A percentile compares a stretch with the other conserved stretches of the same genome.
Evolutionary conservation across 2,888 invertebrate genomes (phyloP).

Genomic region (Agriopis leucophaearia): DNA sequence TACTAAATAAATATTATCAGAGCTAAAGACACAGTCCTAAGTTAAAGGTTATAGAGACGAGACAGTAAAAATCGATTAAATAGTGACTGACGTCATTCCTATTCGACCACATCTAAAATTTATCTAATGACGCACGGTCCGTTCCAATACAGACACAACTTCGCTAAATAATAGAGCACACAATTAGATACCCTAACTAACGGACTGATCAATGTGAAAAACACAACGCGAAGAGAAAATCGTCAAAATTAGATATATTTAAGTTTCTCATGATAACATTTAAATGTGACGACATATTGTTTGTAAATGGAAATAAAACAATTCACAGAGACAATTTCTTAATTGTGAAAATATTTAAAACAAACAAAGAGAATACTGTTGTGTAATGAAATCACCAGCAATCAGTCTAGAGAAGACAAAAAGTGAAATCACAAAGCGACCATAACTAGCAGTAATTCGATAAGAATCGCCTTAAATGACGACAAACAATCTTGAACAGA

Average conservation of each 20-base stretch:
- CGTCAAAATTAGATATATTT: slow-evolving; percentile 19
- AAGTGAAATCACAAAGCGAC: slow-evolving; percentile 55
- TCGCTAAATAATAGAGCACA: slow-evolving; percentile 21
- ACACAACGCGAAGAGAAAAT: slow-evolving; percentile 18
- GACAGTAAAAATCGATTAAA: slow-evolving; percentile 40
- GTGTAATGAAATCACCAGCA: slow-evolving; percentile 50
- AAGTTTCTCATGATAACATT: slow-evolving; percentile 34
- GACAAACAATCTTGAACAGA: slow-evolving; percentile 39
- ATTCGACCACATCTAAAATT: slow-evolving; percentile 55
- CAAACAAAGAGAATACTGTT: slow-evolving; percentile 41
- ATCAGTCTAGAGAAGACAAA: slow-evolving; percentile 48
- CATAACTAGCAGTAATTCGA: slow-evolving; percentile 56
- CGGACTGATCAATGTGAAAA: slow-evolving; percentile 7
- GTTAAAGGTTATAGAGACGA: slow-evolving; percentile 38
- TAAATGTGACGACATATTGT: slow-evolving; percentile 35
- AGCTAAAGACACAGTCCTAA: slow-evolving; percentile 30
- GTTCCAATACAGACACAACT: slow-evolving; percentile 13
- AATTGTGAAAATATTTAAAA: slow-evolving; percentile 28
- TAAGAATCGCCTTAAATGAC: slow-evolving; percentile 53
- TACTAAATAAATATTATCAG: slow-evolving; percentile 35
- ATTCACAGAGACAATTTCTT: slow-evolving; percentile 35
- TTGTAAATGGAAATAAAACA: slow-evolving; percentile 37
- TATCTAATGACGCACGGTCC: slow-evolving; percentile 54
- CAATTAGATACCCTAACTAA: slow-evolving; percentile 4
- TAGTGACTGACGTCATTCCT: slow-evolving; percentile 51